Percentiles rank a stretch among this genome's conserved stretches.
Evolutionary conservation across 2,888 invertebrate species (phyloP).

Genomic region (Agonum fuliginosum): DNA sequence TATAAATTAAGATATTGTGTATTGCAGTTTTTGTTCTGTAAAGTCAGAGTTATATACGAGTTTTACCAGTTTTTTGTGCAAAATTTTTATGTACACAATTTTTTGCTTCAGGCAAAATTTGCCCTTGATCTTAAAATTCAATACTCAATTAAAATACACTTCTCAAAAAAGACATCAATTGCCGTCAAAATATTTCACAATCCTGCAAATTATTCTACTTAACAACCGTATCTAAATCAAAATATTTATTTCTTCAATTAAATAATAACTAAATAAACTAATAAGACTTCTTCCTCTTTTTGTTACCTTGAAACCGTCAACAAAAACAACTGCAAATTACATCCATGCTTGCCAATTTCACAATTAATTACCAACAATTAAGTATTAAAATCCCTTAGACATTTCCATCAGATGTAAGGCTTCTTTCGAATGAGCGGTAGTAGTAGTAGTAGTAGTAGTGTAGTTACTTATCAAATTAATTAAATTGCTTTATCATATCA

Average conservation of each 20-base stretch:
- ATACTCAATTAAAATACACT: not conserved
- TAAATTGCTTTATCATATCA: too few relatives aligned
- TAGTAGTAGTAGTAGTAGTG: too few relatives aligned
- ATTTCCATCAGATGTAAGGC: constrained; percentile 12
- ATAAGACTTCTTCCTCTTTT: not conserved
- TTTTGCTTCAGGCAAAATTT: not conserved
- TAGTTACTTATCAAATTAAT: too few relatives aligned
- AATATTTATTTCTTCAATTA: constrained; percentile 8
- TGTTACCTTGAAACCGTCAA: constrained; percentile 2
- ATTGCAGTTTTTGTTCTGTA: too few relatives aligned
- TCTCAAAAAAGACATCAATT: too few relatives aligned
- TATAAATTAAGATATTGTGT: too few relatives aligned
- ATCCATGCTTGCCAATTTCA: constrained; percentile 25
- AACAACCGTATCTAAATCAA: not conserved
- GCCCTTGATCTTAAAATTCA: constrained; percentile 23
- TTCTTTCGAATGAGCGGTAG: too few relatives aligned
- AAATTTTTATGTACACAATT: not conserved
- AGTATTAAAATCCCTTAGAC: not conserved
- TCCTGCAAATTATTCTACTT: not conserved
- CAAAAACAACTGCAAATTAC: constrained; percentile 12
- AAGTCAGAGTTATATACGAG: not conserved
- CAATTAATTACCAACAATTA: constrained; percentile 32
- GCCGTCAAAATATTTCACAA: constrained; percentile 12
- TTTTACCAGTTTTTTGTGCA: not conserved
- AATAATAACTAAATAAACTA: not conserved